Evolutionary conservation across 1,140 invertebrate genomes (phyloP).

Genomic region (Conus betulinus): DNA sequence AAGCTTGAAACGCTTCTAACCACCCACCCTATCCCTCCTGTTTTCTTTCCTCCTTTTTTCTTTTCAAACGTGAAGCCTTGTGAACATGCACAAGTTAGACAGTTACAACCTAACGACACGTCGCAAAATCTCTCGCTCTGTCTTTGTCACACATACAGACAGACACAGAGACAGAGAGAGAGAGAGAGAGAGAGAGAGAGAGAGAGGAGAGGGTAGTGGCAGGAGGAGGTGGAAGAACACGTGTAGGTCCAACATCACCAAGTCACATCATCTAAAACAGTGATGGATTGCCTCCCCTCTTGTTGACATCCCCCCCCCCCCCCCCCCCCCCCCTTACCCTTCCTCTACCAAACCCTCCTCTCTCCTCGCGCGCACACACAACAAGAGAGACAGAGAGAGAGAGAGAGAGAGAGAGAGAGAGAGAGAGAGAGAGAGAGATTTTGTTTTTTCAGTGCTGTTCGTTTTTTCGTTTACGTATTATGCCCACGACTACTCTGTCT

Average conservation of each 20-base stretch:
- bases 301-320: background rate
- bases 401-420: no score
- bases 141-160: background rate
- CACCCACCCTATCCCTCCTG: no score
- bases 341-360: background rate
- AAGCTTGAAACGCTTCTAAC: background rate
- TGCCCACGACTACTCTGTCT: background rate
- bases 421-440: no score
- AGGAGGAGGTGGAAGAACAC: background rate
- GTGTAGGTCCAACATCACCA: background rate
- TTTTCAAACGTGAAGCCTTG: background rate
- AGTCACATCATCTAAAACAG: background rate
- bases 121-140: background rate
- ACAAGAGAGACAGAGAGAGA: no score
- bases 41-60: no score
- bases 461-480: no score
- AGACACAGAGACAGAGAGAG: background rate
- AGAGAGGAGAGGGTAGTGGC: background rate
- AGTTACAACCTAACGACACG: background rate
- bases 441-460: no score
- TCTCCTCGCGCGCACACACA: background rate
- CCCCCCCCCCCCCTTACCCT: background rate
- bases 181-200: background rate
- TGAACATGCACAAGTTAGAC: background rate
- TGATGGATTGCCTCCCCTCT: background rate